Base-by-base conservation (phyloP, 1,140 invertebrate species). In the Lysiphlebus fabarum region DNA sequence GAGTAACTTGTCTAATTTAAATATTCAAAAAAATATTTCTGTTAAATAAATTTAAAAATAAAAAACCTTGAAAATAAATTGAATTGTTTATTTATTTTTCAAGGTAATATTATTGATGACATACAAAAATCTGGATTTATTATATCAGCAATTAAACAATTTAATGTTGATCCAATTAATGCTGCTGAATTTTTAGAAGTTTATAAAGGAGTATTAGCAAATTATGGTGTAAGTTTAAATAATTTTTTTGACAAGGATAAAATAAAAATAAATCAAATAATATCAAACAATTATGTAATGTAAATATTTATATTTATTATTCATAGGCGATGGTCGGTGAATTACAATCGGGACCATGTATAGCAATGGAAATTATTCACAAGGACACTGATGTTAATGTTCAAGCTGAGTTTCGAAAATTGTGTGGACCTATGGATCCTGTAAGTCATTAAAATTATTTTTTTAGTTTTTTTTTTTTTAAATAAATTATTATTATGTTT, bases 141-240 rank as follows among this genome's bases (percentile, higher is more conserved):
- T 44, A 86, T 98, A 11, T 87, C 88, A 4, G 91, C 90, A 6
- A 76, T 95, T 40, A 85, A 90, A 72, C 87, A 92, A 84, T 86
- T 90, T 67, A 81, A 87, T 63, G 79, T 96, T 66, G 90, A 90
- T 63, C 83, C 86, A 65, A 81, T 86, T 5, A 90, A 93, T 76
- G 91, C 90, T 34, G 90, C 92, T 70, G 92, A 96, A 76, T 96
- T 97, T 81, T 87, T 90, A 72, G 93, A 96, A 82, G 87, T 96
- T 11, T 98, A 98, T 74, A 93, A 93, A 77, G 90, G 90, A n/a
- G 87, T 95, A 57, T 82, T 94, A 8, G 82, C 85, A 7, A 91
- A 95, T 70, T 95, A 92, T 76, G 83, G 86, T 69, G 90, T 90
- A 75, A 68, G 71, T 69, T 57, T 36, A 14, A 44, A 50, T 53